These are phyloP conservation scores for Bos taurus DNA, from an alignment of 2,113 vertebrate genomes.

Conservation along the genomic window DNA sequence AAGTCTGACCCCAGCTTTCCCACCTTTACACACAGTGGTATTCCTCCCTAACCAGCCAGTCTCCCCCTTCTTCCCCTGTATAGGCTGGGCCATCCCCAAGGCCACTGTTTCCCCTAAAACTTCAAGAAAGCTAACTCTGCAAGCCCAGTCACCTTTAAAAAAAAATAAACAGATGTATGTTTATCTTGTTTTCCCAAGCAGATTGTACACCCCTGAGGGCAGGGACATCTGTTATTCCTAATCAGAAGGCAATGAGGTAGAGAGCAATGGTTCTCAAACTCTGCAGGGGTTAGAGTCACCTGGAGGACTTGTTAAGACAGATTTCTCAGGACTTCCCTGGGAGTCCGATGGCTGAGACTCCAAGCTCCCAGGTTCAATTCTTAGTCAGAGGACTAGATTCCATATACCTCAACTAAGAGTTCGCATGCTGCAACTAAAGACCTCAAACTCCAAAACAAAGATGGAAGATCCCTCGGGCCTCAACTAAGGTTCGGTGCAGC, in stretches of 20 bases:
- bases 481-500: fast-evolving
- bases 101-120: neutral
- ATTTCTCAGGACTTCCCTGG: neutral
- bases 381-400: neutral
- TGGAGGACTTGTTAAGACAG: neutral
- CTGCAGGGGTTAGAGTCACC: neutral
- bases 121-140: neutral
- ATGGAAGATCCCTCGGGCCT: neutral
- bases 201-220: neutral
- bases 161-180: neutral
- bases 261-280: neutral
- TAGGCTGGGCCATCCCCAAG: neutral
- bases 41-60: neutral
- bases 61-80: neutral
- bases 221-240: neutral
- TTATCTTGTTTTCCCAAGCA: neutral
- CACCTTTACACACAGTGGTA: neutral
- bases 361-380: neutral
- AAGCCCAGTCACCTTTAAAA: neutral
- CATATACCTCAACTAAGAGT: neutral
- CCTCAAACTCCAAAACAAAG: neutral
- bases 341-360: neutral
- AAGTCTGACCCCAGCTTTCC: neutral
- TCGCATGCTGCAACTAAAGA: neutral
- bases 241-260: neutral